Evolutionary conservation across 2,888 invertebrate genomes (phyloP), one percentile per base, ranked within the genome.

Genomic region (Synergus laeviventris): DNA sequence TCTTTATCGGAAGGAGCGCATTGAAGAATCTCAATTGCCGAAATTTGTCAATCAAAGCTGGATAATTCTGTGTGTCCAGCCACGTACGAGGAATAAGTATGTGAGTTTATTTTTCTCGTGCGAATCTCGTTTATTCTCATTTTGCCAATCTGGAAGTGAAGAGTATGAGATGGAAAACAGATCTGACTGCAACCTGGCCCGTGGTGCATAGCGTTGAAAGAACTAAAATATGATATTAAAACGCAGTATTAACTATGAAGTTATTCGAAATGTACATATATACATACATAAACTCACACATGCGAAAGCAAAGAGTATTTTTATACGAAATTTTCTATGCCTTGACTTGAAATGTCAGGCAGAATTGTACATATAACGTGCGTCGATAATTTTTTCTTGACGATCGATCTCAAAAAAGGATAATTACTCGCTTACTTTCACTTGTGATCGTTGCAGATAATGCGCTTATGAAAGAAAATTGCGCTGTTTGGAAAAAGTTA

Each of bases 1-100:
- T 94, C 95, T 89, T 93, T 94, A 84, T 92, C 94, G 79, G 93
- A 94, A 83, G 92, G 93, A 74, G 94, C 93, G 81, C 93, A 93
- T 88, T 93, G 92, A 89, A 56, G 42, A 64, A 49, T 49, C 49
- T 49, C 49, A 70, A 70, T 31, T 49, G 70, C 36, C 31, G 70
- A 36, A 70, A 49, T 70, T 66, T 64, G 42, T 70, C 70, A 70
- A 70, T 70, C 70, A 70, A 70, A 70, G 4, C 49, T 70, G 70
- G 70, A 49, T 49, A 70, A 16, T 31, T 24, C n/a, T 11, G n/a
- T 16, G 31, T 70, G 31, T 70, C 45, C 16, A 11, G 49, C 31
- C 16, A n/a, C 45, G 24, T 39, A 38, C 31, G 70, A 31, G 42
- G 45, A 70, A 45, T 49, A 49, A 11, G 8, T 36, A 49, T n/a